These are phyloP conservation scores for Drosophila insularis DNA, from an alignment of 1,140 invertebrate genomes.

Conservation along the genomic window DNA sequence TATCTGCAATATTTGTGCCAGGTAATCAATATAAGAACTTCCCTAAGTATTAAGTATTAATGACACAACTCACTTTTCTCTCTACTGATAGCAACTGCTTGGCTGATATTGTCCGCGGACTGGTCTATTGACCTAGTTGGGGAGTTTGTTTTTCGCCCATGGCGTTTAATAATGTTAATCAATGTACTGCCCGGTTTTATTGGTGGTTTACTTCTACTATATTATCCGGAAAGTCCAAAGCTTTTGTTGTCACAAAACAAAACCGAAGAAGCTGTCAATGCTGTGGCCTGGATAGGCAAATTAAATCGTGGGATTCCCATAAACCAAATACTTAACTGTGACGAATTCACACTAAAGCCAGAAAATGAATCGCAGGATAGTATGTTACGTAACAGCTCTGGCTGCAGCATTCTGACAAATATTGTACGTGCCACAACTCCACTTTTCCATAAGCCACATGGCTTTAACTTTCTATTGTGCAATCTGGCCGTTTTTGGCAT, in stretches of 20 bases:
- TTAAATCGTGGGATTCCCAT: slow-evolving; percentile 83
- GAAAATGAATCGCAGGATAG: slow-evolving; percentile 56
- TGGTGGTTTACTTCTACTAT: slow-evolving; percentile 84
- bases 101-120: slow-evolving; percentile 60
- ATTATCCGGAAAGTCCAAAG: slow-evolving; percentile 87
- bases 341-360: slow-evolving; percentile 49
- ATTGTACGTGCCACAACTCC: slow-evolving; percentile 73
- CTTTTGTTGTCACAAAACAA: slow-evolving; percentile 84
- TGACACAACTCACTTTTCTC: too few species aligned
- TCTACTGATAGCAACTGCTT: slow-evolving; percentile 48
- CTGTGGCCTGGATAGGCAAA: slow-evolving; percentile 83
- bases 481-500: slow-evolving; percentile 72
- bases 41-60: too few species aligned
- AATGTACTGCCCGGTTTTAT: slow-evolving; percentile 85
- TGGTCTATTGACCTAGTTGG: slow-evolving; percentile 57
- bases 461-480: slow-evolving; percentile 70
- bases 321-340: slow-evolving; percentile 39
- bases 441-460: slow-evolving; percentile 76
- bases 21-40: slow-evolving; percentile 39
- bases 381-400: slow-evolving; percentile 37
- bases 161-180: slow-evolving; percentile 86
- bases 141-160: slow-evolving; percentile 83
- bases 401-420: slow-evolving; percentile 61
- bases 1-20: slow-evolving; percentile 73
- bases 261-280: slow-evolving; percentile 82